phyloP scores from a whole-genome alignment of 2,113 vertebrate species.

The Microcebus griseorufus region DNA sequence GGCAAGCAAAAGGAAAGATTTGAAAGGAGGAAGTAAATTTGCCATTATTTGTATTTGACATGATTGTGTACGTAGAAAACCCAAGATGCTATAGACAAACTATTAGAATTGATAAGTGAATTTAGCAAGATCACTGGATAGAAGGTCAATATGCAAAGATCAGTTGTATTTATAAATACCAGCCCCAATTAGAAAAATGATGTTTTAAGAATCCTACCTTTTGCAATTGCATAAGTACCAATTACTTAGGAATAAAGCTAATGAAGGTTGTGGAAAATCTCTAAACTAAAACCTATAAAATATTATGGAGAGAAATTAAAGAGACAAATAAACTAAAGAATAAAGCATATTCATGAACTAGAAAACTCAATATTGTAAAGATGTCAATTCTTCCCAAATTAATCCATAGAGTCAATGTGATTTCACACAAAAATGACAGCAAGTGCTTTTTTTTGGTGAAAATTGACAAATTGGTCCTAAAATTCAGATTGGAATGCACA shows the following conservation, averaged over 20 bases:
- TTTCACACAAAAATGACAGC: background rate
- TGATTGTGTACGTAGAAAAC: background rate
- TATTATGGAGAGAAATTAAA: background rate
- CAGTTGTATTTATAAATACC: constrained; percentile 1
- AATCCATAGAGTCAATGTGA: constrained; percentile 20
- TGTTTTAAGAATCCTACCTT: background rate
- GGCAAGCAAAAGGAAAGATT: constrained; percentile 22
- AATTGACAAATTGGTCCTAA: constrained; percentile 26
- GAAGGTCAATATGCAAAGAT: constrained; percentile 8
- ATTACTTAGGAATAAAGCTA: constrained; percentile 39
- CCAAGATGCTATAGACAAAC: background rate
- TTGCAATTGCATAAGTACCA: constrained; percentile 32
- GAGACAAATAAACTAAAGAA: constrained; percentile 35
- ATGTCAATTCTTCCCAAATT: background rate
- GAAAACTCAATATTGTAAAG: constrained; percentile 27
- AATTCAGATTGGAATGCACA: constrained; percentile 39
- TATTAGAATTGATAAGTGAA: background rate
- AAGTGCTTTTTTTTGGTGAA: constrained; percentile 1
- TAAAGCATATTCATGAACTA: background rate
- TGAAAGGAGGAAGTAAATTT: background rate
- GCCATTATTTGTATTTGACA: constrained; percentile 25
- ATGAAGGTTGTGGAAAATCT: background rate
- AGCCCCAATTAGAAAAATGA: constrained; percentile 3
- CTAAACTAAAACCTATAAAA: background rate
- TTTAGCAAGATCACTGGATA: constrained; percentile 39